Conservation (phyloP, 2,797 vertebrate genomes). For the Crenuchus spilurus region DNA sequence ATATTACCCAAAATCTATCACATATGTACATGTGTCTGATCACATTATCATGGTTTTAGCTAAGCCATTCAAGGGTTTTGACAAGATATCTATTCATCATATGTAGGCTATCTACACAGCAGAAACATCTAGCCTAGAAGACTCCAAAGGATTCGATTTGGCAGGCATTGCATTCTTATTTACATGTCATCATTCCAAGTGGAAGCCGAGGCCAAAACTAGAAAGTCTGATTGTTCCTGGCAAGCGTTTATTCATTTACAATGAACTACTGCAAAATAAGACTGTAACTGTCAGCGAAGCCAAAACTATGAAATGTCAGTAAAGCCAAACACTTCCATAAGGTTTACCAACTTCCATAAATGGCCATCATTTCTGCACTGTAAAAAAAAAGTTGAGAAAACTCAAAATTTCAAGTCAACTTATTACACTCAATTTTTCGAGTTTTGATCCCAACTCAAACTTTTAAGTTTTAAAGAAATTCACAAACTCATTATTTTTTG, state of each 20-base stretch:
- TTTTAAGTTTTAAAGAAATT: no score
- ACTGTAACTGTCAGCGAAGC: background rate
- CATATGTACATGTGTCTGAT: background rate
- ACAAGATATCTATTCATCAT: conserved; percentile 5
- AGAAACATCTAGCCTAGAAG: background rate
- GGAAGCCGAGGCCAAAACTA: background rate
- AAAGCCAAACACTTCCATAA: no score
- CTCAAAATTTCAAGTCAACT: no score
- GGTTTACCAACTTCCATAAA: no score
- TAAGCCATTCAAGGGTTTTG: background rate
- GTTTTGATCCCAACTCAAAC: no score
- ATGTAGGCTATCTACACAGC: background rate
- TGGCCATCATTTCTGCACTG: no score
- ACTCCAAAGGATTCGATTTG: background rate
- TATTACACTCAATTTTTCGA: no score
- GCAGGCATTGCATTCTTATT: conserved; percentile 5
- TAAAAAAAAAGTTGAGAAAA: no score
- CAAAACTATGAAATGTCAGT: no score
- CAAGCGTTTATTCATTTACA: background rate
- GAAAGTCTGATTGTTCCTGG: background rate
- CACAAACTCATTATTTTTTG: no score
- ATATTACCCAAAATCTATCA: no score
- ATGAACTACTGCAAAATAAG: background rate
- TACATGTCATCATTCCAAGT: background rate
- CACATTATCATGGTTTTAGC: background rate